Percentiles rank a stretch among this genome's conserved stretches.
These are phyloP conservation scores for Hippocampus zosterae DNA, from an alignment of 2,113 vertebrate genomes.

Conservation along the genomic window DNA sequence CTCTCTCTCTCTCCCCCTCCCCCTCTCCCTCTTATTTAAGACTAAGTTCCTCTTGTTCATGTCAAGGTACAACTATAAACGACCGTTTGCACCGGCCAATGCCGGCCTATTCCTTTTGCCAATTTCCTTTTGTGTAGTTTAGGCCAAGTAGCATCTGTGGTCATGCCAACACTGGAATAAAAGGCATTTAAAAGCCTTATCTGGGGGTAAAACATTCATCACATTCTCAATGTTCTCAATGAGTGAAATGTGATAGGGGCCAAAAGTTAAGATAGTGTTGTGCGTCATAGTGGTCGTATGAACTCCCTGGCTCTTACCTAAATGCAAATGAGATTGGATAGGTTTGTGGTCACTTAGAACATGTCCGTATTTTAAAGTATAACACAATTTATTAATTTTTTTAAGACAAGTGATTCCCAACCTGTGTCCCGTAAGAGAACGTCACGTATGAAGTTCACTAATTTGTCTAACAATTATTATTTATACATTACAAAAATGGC, in stretches of 20 bases:
- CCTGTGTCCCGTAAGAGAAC: too few relatives aligned
- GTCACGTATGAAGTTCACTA: too few relatives aligned
- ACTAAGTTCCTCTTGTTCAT: slow-evolving; percentile 19
- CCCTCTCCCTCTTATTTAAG: slow-evolving; percentile 17
- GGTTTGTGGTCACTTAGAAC: not conserved
- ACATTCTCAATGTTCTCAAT: not conserved
- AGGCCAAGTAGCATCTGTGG: not conserved
- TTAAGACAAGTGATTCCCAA: too few relatives aligned
- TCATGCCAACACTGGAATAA: not conserved
- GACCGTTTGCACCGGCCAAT: not conserved
- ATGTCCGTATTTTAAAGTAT: not conserved
- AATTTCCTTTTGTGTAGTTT: not conserved
- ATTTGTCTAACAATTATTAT: too few relatives aligned
- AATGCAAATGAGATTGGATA: not conserved
- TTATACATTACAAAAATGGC: too few relatives aligned
- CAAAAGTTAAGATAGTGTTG: not conserved
- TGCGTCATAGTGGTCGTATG: not conserved
- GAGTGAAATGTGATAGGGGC: not conserved
- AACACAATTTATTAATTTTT: not conserved
- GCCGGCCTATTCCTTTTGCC: not conserved
- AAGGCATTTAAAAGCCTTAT: not conserved
- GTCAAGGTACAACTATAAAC: slow-evolving; percentile 1
- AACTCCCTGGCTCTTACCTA: not conserved
- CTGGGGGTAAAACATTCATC: not conserved
- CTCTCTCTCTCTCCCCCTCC: too few relatives aligned